Base-by-base conservation (phyloP, 2,113 vertebrate genomes). In the Phalacrocorax pelagicus region DNA sequence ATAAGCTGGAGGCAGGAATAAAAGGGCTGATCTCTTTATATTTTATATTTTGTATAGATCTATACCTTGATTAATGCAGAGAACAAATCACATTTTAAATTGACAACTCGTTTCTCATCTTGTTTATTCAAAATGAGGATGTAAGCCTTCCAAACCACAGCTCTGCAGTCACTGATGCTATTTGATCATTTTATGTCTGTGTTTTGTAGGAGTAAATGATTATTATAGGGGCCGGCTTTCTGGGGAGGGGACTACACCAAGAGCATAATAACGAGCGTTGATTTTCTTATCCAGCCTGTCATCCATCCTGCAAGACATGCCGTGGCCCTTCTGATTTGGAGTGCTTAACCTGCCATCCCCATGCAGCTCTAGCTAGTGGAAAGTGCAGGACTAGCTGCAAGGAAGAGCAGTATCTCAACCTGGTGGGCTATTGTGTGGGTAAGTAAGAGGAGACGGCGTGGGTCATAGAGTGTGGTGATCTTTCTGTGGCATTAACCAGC, bases 371-470 rank as follows among this genome's bases (percentile, higher is more conserved):
- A 10, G 86, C 82, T 21, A 32, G 44, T 11, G 98, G 98, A 13
- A 97, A 19, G 91, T 99, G 99, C 95, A 95, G 95, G 82, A 98
- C 98, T 24, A 92, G 93, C 84, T 99, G 99, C 96, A 92, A 95
- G 69, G 98, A 98, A 17, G 97, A 98, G 44, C 98, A 99, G 71
- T 99, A 98, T 85, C 97, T 99, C 59, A 98, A 97, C 89, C 92
- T 98, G n/a, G 90, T 96, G 77, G 99, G 99, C 6, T 95, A 98
- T 47, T 99, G 99, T 65, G 90, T 97, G 72, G 98, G 99, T 99
- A 93, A 98, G 99, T 98, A 24, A 27, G 12, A 54, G 77, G 6
- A 40, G 54, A 18, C 10, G 63, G 26, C 10, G 1, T 6, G 36
- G 36, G 19, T 46, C 12, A 2, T 30, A 20, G 23, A 3, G 30